Percentiles rank a stretch among this genome's conserved stretches.
Conservation (phyloP, 2,113 vertebrate genomes). For the Dasyornis broadbenti region DNA sequence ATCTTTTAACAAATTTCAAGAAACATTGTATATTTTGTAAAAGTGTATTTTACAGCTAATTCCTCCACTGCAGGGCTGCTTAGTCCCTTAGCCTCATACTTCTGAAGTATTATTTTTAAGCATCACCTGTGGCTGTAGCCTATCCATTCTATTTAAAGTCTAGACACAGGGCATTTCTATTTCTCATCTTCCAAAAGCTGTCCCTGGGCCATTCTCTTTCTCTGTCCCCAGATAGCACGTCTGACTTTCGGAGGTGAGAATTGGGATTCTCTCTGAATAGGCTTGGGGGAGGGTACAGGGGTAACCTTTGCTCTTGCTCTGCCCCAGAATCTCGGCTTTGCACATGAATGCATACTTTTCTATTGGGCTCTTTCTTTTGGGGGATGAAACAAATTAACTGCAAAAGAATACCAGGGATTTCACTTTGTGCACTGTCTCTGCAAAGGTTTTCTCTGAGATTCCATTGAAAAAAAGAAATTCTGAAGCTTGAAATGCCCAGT, state of each 20-base stretch:
- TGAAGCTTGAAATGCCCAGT: background rate
- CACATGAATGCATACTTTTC: constrained; percentile 34
- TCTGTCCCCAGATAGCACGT: background rate
- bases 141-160: background rate
- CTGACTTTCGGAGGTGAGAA: constrained; percentile 12
- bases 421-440: background rate
- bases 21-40: background rate
- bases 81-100: background rate
- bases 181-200: background rate
- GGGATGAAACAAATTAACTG: constrained; percentile 2
- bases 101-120: background rate
- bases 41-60: background rate
- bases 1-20: background rate
- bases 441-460: background rate
- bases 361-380: background rate
- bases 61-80: background rate
- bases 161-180: background rate
- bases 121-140: background rate
- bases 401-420: constrained; percentile 19
- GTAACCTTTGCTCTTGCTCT: constrained; percentile 39
- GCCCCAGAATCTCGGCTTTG: background rate
- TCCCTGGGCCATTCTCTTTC: background rate
- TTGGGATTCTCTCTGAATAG: background rate
- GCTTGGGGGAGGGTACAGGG: background rate
- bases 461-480: background rate